A percentile compares a stretch with the other conserved stretches of the same genome.
These are phyloP conservation scores for Sarcophaga variegata DNA, from an alignment of 2,888 invertebrate species.

Conservation along the genomic window DNA sequence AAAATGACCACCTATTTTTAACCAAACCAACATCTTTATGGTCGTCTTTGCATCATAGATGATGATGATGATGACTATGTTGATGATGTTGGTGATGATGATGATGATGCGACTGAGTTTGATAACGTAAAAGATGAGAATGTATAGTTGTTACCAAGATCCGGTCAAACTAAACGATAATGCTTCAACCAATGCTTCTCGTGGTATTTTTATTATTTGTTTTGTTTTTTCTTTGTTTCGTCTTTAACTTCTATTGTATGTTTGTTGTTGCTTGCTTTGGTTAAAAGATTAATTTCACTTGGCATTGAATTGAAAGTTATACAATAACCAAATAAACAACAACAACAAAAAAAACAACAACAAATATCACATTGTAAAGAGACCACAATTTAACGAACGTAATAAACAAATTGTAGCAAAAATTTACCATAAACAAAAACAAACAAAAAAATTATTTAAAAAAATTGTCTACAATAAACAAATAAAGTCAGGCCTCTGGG, in stretches of 20 bases:
- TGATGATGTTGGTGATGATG: not conserved
- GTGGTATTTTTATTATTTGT: no score
- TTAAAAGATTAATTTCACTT: constrained; percentile 65
- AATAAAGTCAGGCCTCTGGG: not conserved
- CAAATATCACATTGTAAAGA: not conserved
- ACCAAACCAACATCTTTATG: not conserved
- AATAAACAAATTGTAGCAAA: not conserved
- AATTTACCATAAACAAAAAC: not conserved
- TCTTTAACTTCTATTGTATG: constrained; percentile 21
- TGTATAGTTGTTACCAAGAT: not conserved
- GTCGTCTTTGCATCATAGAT: not conserved
- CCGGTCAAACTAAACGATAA: not conserved
- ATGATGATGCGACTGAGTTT: constrained; percentile 4
- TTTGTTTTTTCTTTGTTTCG: constrained; percentile 21
- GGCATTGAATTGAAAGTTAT: constrained; percentile 69
- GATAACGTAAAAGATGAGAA: constrained; percentile 17
- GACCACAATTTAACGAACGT: not conserved
- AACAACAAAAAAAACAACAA: not conserved
- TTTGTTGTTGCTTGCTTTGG: not conserved
- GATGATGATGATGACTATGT: not conserved
- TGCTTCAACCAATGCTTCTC: no score
- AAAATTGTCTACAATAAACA: not conserved
- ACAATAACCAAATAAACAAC: constrained; percentile 39
- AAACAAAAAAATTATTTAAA: not conserved
- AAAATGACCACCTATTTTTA: constrained; percentile 56